Evolutionary conservation across 2,797 vertebrate genomes (phyloP), one percentile per base, ranked within the genome.

Genomic region (Macroramphosus scolopax): DNA sequence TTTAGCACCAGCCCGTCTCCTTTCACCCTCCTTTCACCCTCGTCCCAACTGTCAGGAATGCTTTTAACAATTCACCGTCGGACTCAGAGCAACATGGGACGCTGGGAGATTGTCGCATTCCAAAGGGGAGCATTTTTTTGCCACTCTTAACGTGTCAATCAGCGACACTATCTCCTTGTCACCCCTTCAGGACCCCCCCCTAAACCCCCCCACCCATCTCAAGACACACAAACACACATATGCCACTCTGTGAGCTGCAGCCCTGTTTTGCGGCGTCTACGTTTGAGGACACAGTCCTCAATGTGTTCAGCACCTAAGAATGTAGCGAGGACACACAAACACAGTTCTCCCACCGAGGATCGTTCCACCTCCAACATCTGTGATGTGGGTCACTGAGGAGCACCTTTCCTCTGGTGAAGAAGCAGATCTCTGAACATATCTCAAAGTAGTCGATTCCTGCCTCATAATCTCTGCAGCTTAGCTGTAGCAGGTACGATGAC

Each of bases 131-230:
- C 68, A 32, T 80, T 82, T 88, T 82, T 77, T 73, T 75, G 82
- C 78, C 63, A 51, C 87, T 88, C 88, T 89, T 88, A 80, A 85
- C 76, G 63, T 76, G 72, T 90, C 88, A 88, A 77, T 89, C 88
- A 89, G 77, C 81, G 34, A 72, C 76, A 75, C 87, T 90, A 90
- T 91, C 89, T 87, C 61, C 71, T 77, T 78, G 78, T 75, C 78
- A 66, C 73, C 79, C 75, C 44, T 63, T 57, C 74, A 51, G 55
- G 45, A 30, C 20, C 40, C 75, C 50, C 58, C 51, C 18, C 49
- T 44, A 51, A 2, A 3, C 8, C 13, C 15, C 40, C 33, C 32
- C 30, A 42, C 29, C 35, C 9, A 2, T 28, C 63, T 63, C 17
- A 63, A 80, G 58, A 83, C 60, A 81, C 67, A 77, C 73, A 80